These are phyloP conservation scores for Callipepla squamata DNA, from an alignment of 2,113 vertebrate genomes.

Conservation along the genomic window DNA sequence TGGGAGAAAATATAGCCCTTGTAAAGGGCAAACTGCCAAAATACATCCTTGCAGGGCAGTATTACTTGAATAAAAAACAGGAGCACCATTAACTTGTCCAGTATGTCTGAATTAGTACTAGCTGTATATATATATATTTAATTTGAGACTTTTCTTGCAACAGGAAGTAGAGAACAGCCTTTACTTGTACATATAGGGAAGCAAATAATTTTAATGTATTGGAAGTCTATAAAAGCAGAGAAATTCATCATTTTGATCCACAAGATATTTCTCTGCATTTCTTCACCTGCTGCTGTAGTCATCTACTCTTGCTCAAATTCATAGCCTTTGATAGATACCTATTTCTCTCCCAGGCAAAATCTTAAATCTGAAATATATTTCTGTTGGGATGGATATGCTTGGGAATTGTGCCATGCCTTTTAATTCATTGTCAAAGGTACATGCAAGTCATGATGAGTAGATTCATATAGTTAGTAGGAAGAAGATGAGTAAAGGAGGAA, in stretches of 20 bases:
- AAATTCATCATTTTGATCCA: conserved; percentile 20
- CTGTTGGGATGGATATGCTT: conserved; percentile 24
- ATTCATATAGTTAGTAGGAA: neutral
- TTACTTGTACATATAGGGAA: neutral
- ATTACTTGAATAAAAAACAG: neutral
- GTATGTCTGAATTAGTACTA: conserved; percentile 13
- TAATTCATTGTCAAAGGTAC: neutral
- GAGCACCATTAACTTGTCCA: neutral
- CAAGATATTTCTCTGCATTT: conserved; percentile 23
- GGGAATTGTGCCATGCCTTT: neutral
- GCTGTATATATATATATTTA: neutral
- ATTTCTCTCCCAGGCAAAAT: conserved; percentile 28
- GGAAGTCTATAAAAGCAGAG: neutral
- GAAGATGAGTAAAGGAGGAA: neutral
- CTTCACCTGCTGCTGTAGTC: conserved; percentile 27
- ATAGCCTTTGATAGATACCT: conserved; percentile 3
- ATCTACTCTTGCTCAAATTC: conserved; percentile 43
- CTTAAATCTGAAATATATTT: conserved; percentile 42
- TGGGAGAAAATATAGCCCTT: neutral
- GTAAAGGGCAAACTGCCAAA: conserved; percentile 3
- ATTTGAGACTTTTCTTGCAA: accelerated
- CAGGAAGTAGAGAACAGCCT: neutral
- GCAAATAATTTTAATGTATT: conserved; percentile 35
- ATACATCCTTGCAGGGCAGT: neutral
- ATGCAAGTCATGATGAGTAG: neutral